These are phyloP conservation scores for Coronaproctus castanopsis DNA, from an alignment of 2,888 invertebrate genomes.

Conservation along the genomic window DNA sequence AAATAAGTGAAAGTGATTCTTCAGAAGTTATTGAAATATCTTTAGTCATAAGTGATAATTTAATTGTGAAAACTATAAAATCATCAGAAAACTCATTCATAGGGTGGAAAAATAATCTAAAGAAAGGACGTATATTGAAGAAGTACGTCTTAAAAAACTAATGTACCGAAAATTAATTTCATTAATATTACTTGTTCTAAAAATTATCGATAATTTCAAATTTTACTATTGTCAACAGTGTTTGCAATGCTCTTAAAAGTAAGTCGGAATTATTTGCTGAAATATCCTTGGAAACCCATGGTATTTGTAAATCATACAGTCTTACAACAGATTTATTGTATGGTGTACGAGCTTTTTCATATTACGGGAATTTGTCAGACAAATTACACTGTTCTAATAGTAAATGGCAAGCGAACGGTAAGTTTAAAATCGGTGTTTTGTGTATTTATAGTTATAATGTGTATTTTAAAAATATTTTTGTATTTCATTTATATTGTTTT, in stretches of 20 bases:
- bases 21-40: background rate
- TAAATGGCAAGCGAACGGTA: background rate
- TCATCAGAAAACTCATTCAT: background rate
- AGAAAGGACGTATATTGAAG: background rate
- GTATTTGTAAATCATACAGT: background rate
- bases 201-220: too few relatives aligned
- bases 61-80: background rate
- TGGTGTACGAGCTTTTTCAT: background rate
- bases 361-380: background rate
- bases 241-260: background rate
- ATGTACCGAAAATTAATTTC: too few relatives aligned
- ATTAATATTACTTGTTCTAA: too few relatives aligned
- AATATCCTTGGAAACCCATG: background rate
- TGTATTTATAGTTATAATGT: too few relatives aligned
- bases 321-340: background rate
- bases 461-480: background rate
- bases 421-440: too few relatives aligned
- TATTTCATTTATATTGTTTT: background rate
- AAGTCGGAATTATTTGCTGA: background rate
- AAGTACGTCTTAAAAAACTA: slow-evolving; percentile 1
- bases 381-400: background rate
- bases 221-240: too few relatives aligned
- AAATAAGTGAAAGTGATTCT: background rate
- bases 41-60: background rate
- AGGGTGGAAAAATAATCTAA: background rate